These are phyloP conservation scores for Cephus pulcher DNA, from an alignment of 2,888 invertebrate species.

Conservation along the genomic window DNA sequence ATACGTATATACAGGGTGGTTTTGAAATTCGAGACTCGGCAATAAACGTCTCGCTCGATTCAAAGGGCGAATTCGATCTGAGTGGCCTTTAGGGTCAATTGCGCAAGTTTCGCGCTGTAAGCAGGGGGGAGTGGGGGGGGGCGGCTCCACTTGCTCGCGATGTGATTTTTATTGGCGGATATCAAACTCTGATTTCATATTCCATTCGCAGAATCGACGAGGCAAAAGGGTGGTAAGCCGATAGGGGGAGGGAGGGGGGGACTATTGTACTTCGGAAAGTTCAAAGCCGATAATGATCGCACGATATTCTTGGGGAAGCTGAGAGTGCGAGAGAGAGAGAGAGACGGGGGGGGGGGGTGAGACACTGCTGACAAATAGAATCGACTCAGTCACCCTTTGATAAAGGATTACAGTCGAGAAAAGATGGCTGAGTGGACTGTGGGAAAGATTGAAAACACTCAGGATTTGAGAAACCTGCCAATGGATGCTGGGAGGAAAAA, in stretches of 20 bases:
- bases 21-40: neutral
- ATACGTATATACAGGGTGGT: neutral
- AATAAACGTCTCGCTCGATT: neutral
- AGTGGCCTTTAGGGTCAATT: neutral
- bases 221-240: neutral
- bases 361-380: constrained; percentile 43
- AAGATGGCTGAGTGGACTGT: neutral
- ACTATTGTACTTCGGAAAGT: constrained; percentile 17
- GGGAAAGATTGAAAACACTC: neutral
- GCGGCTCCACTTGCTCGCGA: neutral
- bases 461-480: neutral
- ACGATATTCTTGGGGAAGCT: constrained; percentile 33
- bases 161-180: constrained; percentile 29
- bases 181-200: constrained; percentile 26
- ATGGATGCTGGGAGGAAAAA: neutral
- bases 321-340: constrained; percentile 1
- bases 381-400: constrained; percentile 39
- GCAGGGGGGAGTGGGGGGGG: neutral
- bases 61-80: neutral
- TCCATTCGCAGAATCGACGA: constrained; percentile 12
- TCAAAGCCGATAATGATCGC: constrained; percentile 36
- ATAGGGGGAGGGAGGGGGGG: neutral
- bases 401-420: constrained; percentile 39
- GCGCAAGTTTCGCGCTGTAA: neutral
- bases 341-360: neutral